Conservation (phyloP, 92 coral and sea anemone genomes). For the Umimayanthus kanabou region DNA sequence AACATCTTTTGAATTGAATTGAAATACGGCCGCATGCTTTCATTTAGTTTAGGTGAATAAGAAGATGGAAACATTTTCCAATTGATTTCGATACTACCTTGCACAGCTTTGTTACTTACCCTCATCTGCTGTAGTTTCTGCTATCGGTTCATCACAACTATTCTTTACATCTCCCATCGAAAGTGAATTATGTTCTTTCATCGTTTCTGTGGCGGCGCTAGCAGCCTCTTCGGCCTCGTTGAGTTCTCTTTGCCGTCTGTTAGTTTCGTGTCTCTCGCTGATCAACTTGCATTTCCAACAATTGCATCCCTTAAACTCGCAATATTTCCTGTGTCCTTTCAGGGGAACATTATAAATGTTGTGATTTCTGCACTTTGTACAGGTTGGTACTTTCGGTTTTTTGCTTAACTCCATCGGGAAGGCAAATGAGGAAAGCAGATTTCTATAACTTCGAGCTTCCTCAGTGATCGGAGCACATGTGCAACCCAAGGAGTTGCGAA, state of each 20-base stretch:
- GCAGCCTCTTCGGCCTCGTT: conserved; percentile 19
- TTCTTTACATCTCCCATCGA: not conserved
- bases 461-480: conserved; percentile 13
- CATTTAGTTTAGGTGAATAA: not conserved
- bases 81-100: not conserved
- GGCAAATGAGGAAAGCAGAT: not conserved
- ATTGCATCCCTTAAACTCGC: conserved; percentile 45
- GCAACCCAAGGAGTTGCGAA: not conserved
- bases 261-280: conserved; percentile 47
- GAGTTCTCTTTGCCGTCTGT: conserved; percentile 29
- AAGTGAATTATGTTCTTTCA: not conserved
- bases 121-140: not conserved
- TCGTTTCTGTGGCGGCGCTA: not conserved
- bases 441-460: not conserved
- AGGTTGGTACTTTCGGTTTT: conserved; percentile 44
- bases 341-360: conserved; percentile 46
- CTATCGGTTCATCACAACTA: not conserved
- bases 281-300: conserved; percentile 54
- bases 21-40: not conserved
- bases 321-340: conserved; percentile 56
- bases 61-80: not conserved
- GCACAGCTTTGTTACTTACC: conserved; percentile 14
- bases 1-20: no score
- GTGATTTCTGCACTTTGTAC: conserved; percentile 64
- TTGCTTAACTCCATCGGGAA: not conserved